Conservation (phyloP, 2,797 vertebrate genomes). For the Acanthurus leucopareius region DNA sequence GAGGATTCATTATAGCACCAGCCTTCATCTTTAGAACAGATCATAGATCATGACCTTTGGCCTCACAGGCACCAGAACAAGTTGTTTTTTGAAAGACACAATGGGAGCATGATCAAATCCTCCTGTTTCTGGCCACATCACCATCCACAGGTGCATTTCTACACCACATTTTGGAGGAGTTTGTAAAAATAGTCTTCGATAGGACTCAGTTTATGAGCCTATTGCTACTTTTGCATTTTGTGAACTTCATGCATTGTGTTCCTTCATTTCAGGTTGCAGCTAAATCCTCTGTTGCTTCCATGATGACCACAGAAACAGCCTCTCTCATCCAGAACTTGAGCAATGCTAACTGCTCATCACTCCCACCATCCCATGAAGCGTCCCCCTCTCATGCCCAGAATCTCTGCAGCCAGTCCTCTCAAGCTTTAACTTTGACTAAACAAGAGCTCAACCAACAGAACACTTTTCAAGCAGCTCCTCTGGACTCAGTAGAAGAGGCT, state of each 20-base stretch:
- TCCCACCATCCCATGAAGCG: constrained; percentile 17
- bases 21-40: not conserved
- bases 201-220: not conserved
- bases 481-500: constrained; percentile 64
- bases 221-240: not conserved
- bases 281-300: constrained; percentile 39
- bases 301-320: constrained; percentile 40
- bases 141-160: too few species aligned
- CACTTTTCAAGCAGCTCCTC: not conserved
- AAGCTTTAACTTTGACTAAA: not conserved
- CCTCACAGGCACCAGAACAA: not conserved
- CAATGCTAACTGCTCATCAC: constrained; percentile 34
- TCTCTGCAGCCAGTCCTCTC: constrained; percentile 29
- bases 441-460: constrained; percentile 37
- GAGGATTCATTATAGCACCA: not conserved
- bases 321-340: constrained; percentile 56
- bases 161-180: too few species aligned
- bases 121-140: too few species aligned
- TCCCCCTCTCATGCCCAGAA: constrained; percentile 49
- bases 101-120: too few species aligned
- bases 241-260: not conserved
- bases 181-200: not conserved
- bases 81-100: not conserved
- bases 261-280: constrained; percentile 49
- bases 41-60: not conserved